phyloP scores from a whole-genome alignment of 2,888 invertebrate species.

The Hemaris fuciformis region DNA sequence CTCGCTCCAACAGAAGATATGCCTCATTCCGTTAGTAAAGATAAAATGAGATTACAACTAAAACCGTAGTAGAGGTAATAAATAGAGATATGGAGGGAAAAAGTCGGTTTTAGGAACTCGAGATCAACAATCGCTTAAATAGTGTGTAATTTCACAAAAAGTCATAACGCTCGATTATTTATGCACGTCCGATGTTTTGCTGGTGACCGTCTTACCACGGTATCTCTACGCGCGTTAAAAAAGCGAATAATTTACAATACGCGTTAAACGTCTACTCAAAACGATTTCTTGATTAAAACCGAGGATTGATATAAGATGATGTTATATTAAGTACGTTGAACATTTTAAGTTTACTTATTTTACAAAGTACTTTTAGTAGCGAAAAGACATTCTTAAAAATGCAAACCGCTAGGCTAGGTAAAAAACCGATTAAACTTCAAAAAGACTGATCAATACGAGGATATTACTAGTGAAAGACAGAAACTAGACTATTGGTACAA shows the following conservation, averaged over 20 bases:
- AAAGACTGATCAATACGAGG: no score
- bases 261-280: no score
- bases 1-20: conserved; percentile 1
- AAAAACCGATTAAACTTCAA: neutral
- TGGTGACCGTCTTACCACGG: conserved; percentile 45
- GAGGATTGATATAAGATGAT: no score
- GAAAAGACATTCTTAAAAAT: neutral
- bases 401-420: neutral
- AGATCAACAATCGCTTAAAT: conserved; percentile 66
- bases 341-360: no score
- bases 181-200: conserved; percentile 61
- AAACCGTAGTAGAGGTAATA: neutral
- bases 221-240: conserved; percentile 20
- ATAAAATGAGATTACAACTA: conserved; percentile 5
- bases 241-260: conserved; percentile 12
- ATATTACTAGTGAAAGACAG: no score
- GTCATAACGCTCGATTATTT: conserved; percentile 67
- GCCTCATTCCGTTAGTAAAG: neutral
- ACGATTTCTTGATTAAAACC: no score
- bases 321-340: no score
- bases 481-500: no score
- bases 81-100: neutral
- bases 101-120: conserved; percentile 20
- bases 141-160: conserved; percentile 65
- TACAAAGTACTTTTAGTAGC: no score